Conservation (phyloP, 2,888 invertebrate species). For the Chloroclysta siterata region DNA sequence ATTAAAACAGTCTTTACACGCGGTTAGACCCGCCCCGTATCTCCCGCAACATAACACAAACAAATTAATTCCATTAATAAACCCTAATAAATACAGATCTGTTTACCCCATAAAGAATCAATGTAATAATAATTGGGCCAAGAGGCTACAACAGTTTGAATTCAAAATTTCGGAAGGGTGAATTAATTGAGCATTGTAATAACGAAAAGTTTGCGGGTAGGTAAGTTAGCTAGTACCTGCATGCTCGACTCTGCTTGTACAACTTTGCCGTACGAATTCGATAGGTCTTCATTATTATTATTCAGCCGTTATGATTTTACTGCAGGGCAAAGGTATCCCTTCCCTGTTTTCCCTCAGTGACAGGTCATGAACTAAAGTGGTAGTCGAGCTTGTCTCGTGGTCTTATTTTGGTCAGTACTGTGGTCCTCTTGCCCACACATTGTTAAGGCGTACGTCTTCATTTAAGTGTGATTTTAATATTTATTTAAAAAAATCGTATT, state of each 20-base stretch:
- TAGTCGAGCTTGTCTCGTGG: no score
- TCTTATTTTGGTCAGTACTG: no score
- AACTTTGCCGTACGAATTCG: slow-evolving; percentile 46
- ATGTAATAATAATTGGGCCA: slow-evolving; percentile 82
- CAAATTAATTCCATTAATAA: slow-evolving; percentile 84
- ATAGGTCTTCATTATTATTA: slow-evolving; percentile 47
- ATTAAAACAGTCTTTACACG: slow-evolving; percentile 79
- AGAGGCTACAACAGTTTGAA: slow-evolving; percentile 78
- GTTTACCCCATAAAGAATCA: slow-evolving; percentile 83
- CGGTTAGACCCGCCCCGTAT: slow-evolving; percentile 59
- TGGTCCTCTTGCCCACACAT: no score
- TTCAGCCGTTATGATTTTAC: not conserved
- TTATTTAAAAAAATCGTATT: no score
- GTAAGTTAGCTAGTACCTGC: slow-evolving; percentile 11
- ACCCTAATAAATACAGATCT: slow-evolving; percentile 83
- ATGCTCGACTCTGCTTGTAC: slow-evolving; percentile 27
- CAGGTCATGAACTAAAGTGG: no score
- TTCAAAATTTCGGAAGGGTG: slow-evolving; percentile 74
- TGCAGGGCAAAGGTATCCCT: not conserved
- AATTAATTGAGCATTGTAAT: slow-evolving; percentile 70
- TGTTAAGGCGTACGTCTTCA: no score
- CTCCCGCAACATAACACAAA: slow-evolving; percentile 80
- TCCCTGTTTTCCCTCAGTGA: no score
- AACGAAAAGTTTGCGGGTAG: slow-evolving; percentile 57
- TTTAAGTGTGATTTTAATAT: no score